A percentile compares a stretch with the other conserved stretches of the same genome.
Evolutionary conservation across 30 jellyfish, hydroid and myxozoan species (phyloP).

Genomic region (Sanderia malayensis): DNA sequence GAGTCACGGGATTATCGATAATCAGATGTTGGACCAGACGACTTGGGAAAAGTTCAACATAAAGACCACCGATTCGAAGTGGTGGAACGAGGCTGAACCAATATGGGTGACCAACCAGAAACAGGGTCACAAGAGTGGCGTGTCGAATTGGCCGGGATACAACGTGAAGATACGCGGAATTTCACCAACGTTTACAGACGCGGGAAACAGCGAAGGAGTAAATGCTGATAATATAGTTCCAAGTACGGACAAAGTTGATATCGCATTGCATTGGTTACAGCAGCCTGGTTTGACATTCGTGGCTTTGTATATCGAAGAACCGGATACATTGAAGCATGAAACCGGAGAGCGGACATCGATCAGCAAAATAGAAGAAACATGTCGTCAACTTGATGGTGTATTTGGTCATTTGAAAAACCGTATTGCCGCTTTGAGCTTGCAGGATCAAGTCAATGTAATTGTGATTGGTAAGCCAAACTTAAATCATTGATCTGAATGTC

Average conservation of each 20-base stretch:
- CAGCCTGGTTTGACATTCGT: constrained; percentile 63
- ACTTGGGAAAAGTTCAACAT: constrained; percentile 27
- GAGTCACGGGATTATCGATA: constrained; percentile 82
- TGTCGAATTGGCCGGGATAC: constrained; percentile 89
- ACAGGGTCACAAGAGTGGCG: constrained; percentile 88
- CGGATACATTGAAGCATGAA: constrained; percentile 48
- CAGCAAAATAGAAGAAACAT: constrained; percentile 9
- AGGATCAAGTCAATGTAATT: constrained; percentile 61
- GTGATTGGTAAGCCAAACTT: constrained; percentile 55
- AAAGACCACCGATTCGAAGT: constrained; percentile 42
- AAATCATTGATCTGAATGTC: neutral
- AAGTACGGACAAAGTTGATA: constrained; percentile 46
- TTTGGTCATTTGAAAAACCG: constrained; percentile 37
- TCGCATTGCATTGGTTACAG: constrained; percentile 57
- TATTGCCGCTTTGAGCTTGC: constrained; percentile 12
- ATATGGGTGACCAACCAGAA: constrained; percentile 83
- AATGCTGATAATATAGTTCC: constrained; percentile 43
- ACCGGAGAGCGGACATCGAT: constrained; percentile 2
- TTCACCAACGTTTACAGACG: constrained; percentile 53
- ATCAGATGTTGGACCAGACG: constrained; percentile 54
- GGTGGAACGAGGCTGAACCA: constrained; percentile 95
- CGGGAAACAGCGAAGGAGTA: constrained; percentile 14
- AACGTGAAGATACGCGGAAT: constrained; percentile 49
- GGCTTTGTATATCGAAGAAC: constrained; percentile 64
- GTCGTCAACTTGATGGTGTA: constrained; percentile 37